These are phyloP conservation scores for Poeciliopsis turneri DNA, from an alignment of 2,797 vertebrate genomes.

Conservation along the genomic window DNA sequence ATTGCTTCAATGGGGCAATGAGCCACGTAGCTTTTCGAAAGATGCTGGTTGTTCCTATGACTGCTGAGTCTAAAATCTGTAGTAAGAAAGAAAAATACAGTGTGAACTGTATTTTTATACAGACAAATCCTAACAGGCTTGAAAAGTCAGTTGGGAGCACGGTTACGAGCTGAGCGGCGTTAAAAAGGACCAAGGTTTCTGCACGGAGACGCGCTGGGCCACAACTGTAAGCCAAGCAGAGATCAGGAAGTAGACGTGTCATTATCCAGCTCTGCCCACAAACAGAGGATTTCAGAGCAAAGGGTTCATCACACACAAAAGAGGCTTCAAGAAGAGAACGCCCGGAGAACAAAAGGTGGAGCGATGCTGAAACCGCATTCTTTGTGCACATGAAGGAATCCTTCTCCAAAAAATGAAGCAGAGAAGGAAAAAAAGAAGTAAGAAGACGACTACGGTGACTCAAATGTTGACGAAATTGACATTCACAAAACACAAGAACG, in stretches of 20 bases:
- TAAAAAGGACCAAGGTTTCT: neutral
- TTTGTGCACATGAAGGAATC: neutral
- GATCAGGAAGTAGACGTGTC: conserved; percentile 16
- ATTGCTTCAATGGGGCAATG: neutral
- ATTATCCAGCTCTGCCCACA: conserved; percentile 8
- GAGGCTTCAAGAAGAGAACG: neutral
- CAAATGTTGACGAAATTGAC: neutral
- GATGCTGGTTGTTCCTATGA: neutral
- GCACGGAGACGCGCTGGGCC: neutral
- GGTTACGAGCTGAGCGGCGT: neutral
- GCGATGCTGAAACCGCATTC: neutral
- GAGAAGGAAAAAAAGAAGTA: neutral
- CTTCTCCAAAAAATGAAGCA: neutral
- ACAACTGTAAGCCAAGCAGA: neutral
- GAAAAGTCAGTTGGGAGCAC: neutral
- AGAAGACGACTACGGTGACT: neutral
- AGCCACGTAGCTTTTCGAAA: neutral
- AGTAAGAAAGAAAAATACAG: neutral
- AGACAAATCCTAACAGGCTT: neutral
- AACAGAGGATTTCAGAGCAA: neutral
- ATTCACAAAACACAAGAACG: neutral
- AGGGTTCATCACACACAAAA: neutral
- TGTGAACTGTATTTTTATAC: neutral
- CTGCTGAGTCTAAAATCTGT: neutral
- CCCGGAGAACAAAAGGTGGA: neutral